Evolutionary conservation across 2,113 vertebrate species (phyloP), one percentile per base, ranked within the genome.

Genomic region (Fregata magnificens): DNA sequence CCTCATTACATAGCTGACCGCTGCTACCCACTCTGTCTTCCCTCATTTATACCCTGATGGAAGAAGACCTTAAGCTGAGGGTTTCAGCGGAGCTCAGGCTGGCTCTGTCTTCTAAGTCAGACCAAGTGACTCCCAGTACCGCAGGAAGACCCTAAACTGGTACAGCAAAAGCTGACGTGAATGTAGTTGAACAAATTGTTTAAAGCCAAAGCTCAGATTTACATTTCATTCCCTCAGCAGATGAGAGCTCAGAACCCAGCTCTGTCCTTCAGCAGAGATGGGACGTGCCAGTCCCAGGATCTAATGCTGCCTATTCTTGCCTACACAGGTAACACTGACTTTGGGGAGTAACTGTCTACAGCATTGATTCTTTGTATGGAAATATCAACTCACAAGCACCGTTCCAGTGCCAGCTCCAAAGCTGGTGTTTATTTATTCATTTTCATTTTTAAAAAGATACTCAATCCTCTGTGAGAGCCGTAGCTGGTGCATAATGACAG

Each of bases 121-220:
- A 69, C 5, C 45, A 3, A 7, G 15, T 0, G 7, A 26, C 42
- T 19, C 15, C 59, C 4, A 1, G 45, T 10, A 7, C 29, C 1
- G 2, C 38, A 34, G 59, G 32, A 13, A 14, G 32, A n/a, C 21
- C 22, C 53, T 38, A 4, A 59, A 10, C 26, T 9, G 65, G 47
- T 10, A 9, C 52, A 44, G 72, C 44, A 70, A n/a, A 45, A 40
- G 22, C 47, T 62, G 65, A 4, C 13, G 2, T 10, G 53, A 28
- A 16, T 8, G 53, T 11, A 13, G 36, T 5, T 45, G 50, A 38
- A 15, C 13, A 20, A 20, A 13, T 38, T 5, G 21, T 20, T 44
- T 15, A 42, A 62, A 28, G 61, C 26, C 32, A 15, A 69, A 26
- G 25, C 59, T 55, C 79, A 28, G 61, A 11, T 69, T 62, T 17